Base-by-base conservation (phyloP, 2,888 invertebrate species). In the Eilema depressum region DNA sequence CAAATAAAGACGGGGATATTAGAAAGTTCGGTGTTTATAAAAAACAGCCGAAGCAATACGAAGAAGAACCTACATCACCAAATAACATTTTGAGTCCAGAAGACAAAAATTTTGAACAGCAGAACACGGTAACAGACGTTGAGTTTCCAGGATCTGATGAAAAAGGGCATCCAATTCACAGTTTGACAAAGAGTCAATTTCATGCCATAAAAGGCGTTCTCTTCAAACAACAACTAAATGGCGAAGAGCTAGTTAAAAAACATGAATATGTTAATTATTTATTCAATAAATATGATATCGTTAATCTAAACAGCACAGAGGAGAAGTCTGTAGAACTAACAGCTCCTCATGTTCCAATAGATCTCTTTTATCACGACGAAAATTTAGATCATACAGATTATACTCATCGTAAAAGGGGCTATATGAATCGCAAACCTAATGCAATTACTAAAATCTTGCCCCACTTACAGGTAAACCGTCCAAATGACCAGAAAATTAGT, bases 171-270 rank as follows among this genome's bases (percentile, higher is more conserved):
- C 84, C 84, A 0, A 75, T 73, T 30, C 63, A 75, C 12, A 78
- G 69, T 30, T 78, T 85, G 11, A 63, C 69, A 59, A 75, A 64
- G 1, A 70, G 65, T 64, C 82, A 85, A 14, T 69, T 89, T 0
- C 71, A 79, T 65, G 81, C 86, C 11, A 77, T 88, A 0, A 85
- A 87, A 69, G 80, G 87, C 47, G 63, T 87, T 26, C 62, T 89
- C 1, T 41, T 26, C 37, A 26, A 63, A 17, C 23, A 33, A 63
- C 17, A 63, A 14, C 0, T 25, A 20, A 20, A 25, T 20, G 10
- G 11, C 20, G 4, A 41, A 1, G 20, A 25, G 11, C 17, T 25
- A 26, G 10, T 20, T 4, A 17, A 10, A 41, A 41, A 25, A 41
- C 0, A 26, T 20, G 41, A 63, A 1, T 41, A 63, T 41, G 5